A percentile compares a stretch with the other conserved stretches of the same genome.
These are phyloP conservation scores for Myotis vivesi DNA, from an alignment of 2,797 vertebrate species.

Conservation along the genomic window DNA sequence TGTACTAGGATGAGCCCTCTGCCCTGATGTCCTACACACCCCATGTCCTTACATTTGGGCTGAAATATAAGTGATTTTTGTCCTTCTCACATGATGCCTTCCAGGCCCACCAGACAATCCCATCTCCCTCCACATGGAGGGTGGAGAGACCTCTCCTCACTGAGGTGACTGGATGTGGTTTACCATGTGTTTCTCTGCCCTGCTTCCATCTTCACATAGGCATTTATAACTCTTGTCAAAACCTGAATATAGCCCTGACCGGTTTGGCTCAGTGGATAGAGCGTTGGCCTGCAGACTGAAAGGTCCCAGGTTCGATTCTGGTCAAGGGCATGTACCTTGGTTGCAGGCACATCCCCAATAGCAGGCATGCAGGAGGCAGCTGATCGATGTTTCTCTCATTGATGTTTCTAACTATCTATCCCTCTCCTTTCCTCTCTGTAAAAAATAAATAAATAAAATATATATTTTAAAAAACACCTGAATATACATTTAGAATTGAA, in stretches of 20 bases:
- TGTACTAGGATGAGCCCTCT: not conserved
- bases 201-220: not conserved
- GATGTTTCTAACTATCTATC: too few species aligned
- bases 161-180: not conserved
- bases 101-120: not conserved
- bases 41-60: not conserved
- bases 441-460: too few species aligned
- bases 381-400: too few species aligned
- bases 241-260: not conserved
- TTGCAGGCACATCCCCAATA: too few species aligned
- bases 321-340: too few species aligned
- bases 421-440: too few species aligned
- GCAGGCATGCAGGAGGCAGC: too few species aligned
- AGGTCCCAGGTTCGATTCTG: too few species aligned
- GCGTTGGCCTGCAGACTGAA: too few species aligned
- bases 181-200: not conserved
- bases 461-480: not conserved
- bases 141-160: rapidly evolving
- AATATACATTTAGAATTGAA: not conserved
- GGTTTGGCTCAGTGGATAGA: too few species aligned
- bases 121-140: too few species aligned
- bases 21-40: not conserved
- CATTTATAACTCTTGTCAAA: not conserved
- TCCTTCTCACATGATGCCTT: not conserved
- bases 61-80: not conserved